Conservation (phyloP, 1,140 invertebrate genomes). For the Drosophila sechellia region DNA sequence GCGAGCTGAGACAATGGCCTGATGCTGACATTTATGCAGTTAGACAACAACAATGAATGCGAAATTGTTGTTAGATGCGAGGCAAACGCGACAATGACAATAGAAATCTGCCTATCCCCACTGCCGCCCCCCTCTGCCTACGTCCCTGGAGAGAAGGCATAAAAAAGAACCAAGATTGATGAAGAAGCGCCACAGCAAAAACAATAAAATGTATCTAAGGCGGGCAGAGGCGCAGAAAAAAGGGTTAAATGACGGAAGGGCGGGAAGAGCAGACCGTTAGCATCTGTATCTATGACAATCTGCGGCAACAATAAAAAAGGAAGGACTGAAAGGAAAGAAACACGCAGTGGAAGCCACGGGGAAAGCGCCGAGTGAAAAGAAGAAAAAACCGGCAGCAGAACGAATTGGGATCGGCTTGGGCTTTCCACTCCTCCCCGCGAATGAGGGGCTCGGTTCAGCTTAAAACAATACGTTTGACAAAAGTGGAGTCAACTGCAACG, state of each 20-base stretch:
- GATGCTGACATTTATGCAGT: conserved; percentile 78
- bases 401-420: conserved; percentile 38
- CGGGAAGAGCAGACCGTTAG: conserved; percentile 22
- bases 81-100: conserved; percentile 57
- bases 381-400: conserved; percentile 18
- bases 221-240: conserved; percentile 10
- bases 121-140: not conserved
- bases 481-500: conserved; percentile 81
- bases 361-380: conserved; percentile 2
- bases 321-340: conserved; percentile 33
- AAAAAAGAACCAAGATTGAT: conserved; percentile 77
- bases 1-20: conserved; percentile 55
- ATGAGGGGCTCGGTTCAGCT: conserved; percentile 26
- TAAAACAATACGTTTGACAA: conserved; percentile 81
- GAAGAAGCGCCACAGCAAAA: conserved; percentile 67
- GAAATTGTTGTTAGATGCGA: conserved; percentile 43
- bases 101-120: conserved; percentile 40
- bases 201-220: conserved; percentile 71
- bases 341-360: conserved; percentile 33
- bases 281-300: conserved; percentile 60
- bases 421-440: not conserved
- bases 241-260: not conserved
- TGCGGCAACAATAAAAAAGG: conserved; percentile 44
- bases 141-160: conserved; percentile 32
- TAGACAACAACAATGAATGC: conserved; percentile 66